Percentiles rank a stretch among this genome's conserved stretches.
phyloP scores from a whole-genome alignment of 2,113 vertebrate genomes.

The Romanogobio albipinnatus region DNA sequence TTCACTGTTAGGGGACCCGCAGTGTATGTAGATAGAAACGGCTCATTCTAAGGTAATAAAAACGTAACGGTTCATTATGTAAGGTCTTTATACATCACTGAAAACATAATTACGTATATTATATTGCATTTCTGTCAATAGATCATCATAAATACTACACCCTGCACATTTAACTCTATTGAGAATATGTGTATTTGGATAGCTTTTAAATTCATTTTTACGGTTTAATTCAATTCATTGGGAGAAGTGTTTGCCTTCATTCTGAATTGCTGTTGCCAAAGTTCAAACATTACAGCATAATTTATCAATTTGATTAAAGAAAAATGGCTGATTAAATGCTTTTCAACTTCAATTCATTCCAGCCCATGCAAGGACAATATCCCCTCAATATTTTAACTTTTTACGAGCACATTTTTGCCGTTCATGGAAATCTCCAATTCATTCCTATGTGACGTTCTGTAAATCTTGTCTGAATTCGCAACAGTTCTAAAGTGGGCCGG shows the following conservation, averaged over 20 bases:
- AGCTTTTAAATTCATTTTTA: background rate
- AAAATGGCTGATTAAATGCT: background rate
- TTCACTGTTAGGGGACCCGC: too few species aligned
- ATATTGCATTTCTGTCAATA: too few species aligned
- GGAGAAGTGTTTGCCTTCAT: background rate
- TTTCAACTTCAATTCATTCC: background rate
- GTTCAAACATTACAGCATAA: background rate
- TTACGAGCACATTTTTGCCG: background rate
- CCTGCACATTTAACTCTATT: background rate
- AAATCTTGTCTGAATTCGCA: background rate
- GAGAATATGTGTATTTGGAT: background rate
- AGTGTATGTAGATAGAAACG: too few species aligned
- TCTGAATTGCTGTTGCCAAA: background rate
- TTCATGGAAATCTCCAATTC: background rate
- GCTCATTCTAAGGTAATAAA: too few species aligned
- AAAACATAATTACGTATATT: too few species aligned
- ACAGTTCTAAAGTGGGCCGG: background rate
- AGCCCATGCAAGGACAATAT: background rate
- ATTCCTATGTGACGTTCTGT: background rate
- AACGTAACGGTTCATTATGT: too few species aligned
- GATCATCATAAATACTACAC: too few species aligned
- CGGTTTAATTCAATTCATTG: background rate
- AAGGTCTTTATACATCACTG: too few species aligned
- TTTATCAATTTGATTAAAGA: background rate
- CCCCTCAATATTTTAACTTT: background rate